Percentiles rank a stretch among this genome's conserved stretches.
phyloP scores from a whole-genome alignment of 2,113 vertebrate species.

The Origma solitaria region DNA sequence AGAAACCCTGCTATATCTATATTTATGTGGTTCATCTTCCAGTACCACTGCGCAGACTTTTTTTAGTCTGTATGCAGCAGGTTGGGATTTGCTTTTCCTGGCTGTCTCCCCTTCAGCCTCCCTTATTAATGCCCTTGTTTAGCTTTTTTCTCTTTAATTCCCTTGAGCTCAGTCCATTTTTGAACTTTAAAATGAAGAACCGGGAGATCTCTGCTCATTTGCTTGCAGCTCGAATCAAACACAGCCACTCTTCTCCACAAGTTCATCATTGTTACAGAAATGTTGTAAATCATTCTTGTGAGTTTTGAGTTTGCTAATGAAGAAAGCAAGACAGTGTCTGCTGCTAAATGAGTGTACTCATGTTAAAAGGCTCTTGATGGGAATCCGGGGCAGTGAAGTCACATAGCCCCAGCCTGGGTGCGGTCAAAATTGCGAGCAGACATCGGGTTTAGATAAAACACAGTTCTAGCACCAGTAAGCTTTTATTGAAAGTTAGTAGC shows the following conservation, averaged over 20 bases:
- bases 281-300: not conserved
- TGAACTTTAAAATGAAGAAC: not conserved
- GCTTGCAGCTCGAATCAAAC: not conserved
- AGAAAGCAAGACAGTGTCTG: slow-evolving; percentile 28
- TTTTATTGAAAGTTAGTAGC: slow-evolving; percentile 40
- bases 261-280: not conserved
- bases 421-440: slow-evolving; percentile 42
- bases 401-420: slow-evolving; percentile 8
- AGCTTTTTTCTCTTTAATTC: not conserved
- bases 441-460: slow-evolving; percentile 42
- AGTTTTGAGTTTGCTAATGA: slow-evolving; percentile 2
- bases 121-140: not conserved
- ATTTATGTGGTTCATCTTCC: not conserved
- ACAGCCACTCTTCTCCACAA: not conserved
- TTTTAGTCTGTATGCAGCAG: not conserved
- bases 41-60: not conserved
- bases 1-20: not conserved
- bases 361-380: slow-evolving; percentile 32
- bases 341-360: not conserved
- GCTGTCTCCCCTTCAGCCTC: not conserved
- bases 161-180: not conserved
- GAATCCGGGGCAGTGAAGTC: slow-evolving; percentile 7
- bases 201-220: not conserved
- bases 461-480: not conserved
- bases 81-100: slow-evolving; percentile 9